Evolutionary conservation across 2,888 invertebrate species (phyloP).

Genomic region (Rhopalosiphum nymphaeae): DNA sequence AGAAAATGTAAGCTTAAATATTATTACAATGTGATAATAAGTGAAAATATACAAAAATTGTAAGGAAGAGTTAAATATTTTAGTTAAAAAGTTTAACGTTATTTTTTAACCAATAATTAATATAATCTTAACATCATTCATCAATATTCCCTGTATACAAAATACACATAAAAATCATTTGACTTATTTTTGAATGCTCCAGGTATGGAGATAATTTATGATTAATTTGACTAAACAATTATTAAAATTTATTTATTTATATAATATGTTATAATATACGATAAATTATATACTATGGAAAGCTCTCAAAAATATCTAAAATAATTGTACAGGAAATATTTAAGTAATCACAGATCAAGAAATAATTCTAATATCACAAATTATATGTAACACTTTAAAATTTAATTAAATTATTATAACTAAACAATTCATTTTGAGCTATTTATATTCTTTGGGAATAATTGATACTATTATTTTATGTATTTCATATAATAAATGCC

Average conservation of each 20-base stretch:
- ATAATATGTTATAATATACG: constrained; percentile 16
- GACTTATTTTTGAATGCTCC: background rate
- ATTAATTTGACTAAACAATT: constrained; percentile 30
- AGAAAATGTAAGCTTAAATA: constrained; percentile 37
- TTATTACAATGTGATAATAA: constrained; percentile 14
- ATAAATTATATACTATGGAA: constrained; percentile 38
- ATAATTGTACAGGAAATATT: constrained; percentile 51
- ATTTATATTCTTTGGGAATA: constrained; percentile 22
- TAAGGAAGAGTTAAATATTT: background rate
- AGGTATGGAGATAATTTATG: background rate
- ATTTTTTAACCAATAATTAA: background rate
- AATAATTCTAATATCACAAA: constrained; percentile 65
- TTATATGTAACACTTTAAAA: constrained; percentile 48
- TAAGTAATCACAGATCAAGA: constrained; percentile 62
- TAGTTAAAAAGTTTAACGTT: background rate
- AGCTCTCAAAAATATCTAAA: constrained; percentile 47
- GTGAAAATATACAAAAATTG: background rate
- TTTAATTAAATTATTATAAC: constrained; percentile 28
- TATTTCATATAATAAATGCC: background rate
- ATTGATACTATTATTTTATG: background rate
- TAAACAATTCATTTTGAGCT: constrained; percentile 59
- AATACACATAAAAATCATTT: background rate
- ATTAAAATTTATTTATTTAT: background rate
- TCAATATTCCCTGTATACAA: constrained; percentile 46
- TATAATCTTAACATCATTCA: background rate